Base-by-base conservation (phyloP, 2,113 vertebrate genomes). In the Falco punctatus region DNA sequence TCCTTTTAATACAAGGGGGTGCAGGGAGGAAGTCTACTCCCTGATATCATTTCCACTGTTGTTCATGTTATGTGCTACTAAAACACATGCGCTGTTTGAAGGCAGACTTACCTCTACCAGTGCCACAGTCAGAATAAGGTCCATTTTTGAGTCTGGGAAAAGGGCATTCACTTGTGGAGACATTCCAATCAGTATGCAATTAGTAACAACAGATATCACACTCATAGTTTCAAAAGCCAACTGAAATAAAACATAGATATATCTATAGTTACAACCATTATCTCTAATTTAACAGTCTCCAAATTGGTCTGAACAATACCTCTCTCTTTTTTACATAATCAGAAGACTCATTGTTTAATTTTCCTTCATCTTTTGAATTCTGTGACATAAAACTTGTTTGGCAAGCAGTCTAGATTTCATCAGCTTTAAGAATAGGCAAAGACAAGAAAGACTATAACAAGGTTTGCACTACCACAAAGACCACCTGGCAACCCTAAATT, bases 211-310 rank as follows among this genome's bases (percentile, higher is more conserved):
- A 4, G 99, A 98, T 27, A 99, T 99, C 46, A 99, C 98, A 72
- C 99, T 99, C 99, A 99, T 99, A 9, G 99, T 98, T 97, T 99
- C 99, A 96, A 99, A 99, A 72, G 99, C 99, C 92, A 99, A 94
- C 99, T 99, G 97, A 81, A 98, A 97, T 66, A 77, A 91, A 88
- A 73, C 30, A 97, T 33, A 97, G 89, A 58, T 40, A 15, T 19
- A 85, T 14, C 44, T 44, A 61, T 14, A 74, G 33, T 82, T 69
- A 79, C 7, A 40, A 90, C 18, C 11, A 55, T 69, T 74, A 30
- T 6, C 19, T 57, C 48, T 42, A 33, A 18, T 27, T 91, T 38
- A 17, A 11, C 48, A 33, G 35, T 66, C 22, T 12, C 65, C 6
- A 49, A 23, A 46, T 5, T 77, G 52, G n/a, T 81, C 57, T 46